Conservation (phyloP, 2,888 invertebrate genomes). For the Adelphocoris suturalis region DNA sequence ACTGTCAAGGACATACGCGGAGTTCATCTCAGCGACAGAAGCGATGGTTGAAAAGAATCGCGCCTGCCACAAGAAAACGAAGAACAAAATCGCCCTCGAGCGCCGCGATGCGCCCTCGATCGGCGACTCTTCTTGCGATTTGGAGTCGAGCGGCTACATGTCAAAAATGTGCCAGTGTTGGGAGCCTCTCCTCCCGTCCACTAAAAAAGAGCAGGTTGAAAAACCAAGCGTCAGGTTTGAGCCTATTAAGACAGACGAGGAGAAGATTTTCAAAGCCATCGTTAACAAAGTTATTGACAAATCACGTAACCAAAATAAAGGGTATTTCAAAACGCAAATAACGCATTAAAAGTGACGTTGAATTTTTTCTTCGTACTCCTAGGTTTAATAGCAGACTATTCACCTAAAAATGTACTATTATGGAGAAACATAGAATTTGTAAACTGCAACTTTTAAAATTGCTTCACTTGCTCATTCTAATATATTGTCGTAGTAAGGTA, state of each 20-base stretch:
- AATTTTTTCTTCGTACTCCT: neutral
- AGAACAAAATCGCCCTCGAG: neutral
- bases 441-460: too few species aligned
- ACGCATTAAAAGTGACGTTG: neutral
- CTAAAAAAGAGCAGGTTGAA: neutral
- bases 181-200: neutral
- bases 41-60: neutral
- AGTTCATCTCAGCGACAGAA: constrained; percentile 35
- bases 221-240: neutral
- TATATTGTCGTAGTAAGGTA: too few species aligned
- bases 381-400: neutral
- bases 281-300: constrained; percentile 41
- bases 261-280: constrained; percentile 4
- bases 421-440: too few species aligned
- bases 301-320: constrained; percentile 35
- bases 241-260: neutral
- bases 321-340: constrained; percentile 47
- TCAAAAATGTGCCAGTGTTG: constrained; percentile 13
- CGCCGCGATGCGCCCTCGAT: neutral
- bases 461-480: too few species aligned
- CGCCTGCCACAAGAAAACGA: too few species aligned
- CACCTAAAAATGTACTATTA: neutral
- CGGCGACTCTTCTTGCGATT: neutral
- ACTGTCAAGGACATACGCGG: constrained; percentile 52
- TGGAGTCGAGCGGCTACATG: neutral